Conservation (phyloP, 2,797 vertebrate species). For the Sebastes minor region DNA sequence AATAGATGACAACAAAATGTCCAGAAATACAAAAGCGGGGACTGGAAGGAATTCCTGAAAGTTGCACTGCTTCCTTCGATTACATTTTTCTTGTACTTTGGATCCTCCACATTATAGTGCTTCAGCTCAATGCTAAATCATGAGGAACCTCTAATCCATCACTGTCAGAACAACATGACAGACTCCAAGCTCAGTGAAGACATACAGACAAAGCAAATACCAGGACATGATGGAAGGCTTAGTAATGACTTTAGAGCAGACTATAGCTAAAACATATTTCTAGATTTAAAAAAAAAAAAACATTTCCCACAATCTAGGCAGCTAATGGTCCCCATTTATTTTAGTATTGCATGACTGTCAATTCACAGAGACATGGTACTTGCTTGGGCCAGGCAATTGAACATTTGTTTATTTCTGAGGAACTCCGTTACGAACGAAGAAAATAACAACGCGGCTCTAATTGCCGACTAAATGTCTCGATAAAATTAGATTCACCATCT, state of each 20-base stretch:
- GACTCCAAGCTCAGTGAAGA: slow-evolving; percentile 3
- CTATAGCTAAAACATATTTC: neutral
- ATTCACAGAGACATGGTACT: no score
- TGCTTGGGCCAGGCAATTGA: neutral
- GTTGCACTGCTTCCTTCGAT: slow-evolving; percentile 34
- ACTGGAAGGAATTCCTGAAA: slow-evolving; percentile 18
- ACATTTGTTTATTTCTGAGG: neutral
- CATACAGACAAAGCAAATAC: neutral
- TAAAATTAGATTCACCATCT: no score
- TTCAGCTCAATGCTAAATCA: slow-evolving; percentile 30
- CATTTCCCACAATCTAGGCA: neutral
- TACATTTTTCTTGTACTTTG: slow-evolving; percentile 34
- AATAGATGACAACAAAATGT: slow-evolving; percentile 9
- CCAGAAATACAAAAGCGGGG: slow-evolving; percentile 20
- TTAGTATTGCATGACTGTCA: no score
- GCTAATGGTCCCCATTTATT: neutral
- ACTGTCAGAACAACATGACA: slow-evolving; percentile 38
- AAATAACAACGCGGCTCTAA: no score
- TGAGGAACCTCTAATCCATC: slow-evolving; percentile 31
- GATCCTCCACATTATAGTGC: slow-evolving; percentile 9
- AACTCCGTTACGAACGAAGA: no score
- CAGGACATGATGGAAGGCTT: neutral
- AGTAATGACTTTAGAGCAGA: neutral
- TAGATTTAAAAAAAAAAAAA: neutral
- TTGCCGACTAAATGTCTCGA: no score